Evolutionary conservation across 2,113 vertebrate species (phyloP).

Genomic region (Rhadina sibilatrix): DNA sequence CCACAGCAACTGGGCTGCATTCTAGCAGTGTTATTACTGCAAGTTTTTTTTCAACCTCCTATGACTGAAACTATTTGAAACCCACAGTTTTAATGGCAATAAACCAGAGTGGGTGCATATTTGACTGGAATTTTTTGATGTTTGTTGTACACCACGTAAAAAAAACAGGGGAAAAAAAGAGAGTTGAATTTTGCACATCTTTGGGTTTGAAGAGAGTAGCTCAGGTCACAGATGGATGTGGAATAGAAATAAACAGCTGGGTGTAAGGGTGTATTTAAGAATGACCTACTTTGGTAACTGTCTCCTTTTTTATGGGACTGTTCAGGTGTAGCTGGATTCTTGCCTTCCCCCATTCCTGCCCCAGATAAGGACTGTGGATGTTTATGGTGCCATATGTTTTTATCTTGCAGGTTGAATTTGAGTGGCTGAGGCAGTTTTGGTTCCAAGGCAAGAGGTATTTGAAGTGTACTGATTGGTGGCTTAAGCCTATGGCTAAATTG

Average conservation of each 20-base stretch:
- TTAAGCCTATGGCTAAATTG: slow-evolving; percentile 84
- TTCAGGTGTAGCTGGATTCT: neutral
- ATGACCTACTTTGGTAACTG: neutral
- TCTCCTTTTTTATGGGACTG: neutral
- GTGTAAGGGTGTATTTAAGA: neutral
- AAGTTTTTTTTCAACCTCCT: neutral
- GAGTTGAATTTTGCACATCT: neutral
- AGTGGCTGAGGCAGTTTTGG: slow-evolving; percentile 97
- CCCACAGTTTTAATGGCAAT: neutral
- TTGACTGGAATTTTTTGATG: neutral
- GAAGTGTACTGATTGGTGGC: slow-evolving; percentile 93
- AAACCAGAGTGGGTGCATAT: neutral
- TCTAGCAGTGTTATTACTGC: neutral
- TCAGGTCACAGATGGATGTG: neutral
- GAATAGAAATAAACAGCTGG: neutral
- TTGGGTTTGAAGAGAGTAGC: neutral
- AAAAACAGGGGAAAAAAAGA: fast-evolving
- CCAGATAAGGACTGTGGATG: neutral
- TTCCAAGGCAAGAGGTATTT: slow-evolving; percentile 92
- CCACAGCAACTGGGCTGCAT: neutral
- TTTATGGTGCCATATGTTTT: neutral
- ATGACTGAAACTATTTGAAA: neutral
- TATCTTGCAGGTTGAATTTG: slow-evolving; percentile 88
- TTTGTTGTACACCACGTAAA: neutral
- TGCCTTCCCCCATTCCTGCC: neutral